Conservation (phyloP, 2,888 invertebrate species). For the Leptinotarsa haldemani region DNA sequence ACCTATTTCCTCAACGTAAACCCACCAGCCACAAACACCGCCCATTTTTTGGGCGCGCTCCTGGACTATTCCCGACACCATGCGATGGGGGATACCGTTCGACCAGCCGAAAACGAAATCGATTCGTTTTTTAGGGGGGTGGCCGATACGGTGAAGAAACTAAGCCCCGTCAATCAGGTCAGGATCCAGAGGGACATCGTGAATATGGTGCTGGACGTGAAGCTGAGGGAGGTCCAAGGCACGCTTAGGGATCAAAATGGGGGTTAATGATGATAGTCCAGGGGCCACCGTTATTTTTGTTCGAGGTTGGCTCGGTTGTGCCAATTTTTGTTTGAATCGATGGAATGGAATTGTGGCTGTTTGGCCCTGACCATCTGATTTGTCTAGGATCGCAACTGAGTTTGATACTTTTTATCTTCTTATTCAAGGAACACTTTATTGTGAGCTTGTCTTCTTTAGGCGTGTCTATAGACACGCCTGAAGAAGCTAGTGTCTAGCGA, state of each 20-base stretch:
- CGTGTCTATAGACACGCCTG: no score
- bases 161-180: constrained; percentile 45
- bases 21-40: constrained; percentile 19
- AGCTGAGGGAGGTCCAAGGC: constrained; percentile 42
- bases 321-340: no score
- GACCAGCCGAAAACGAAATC: constrained; percentile 37
- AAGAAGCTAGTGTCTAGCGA: no score
- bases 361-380: no score
- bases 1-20: constrained; percentile 26
- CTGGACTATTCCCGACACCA: constrained; percentile 11
- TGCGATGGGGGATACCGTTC: background rate
- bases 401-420: no score
- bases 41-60: constrained; percentile 38
- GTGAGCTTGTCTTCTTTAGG: no score
- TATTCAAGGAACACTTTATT: no score
- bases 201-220: constrained; percentile 46
- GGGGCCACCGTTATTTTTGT: background rate
- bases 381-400: no score
- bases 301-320: no score
- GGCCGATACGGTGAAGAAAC: constrained; percentile 46
- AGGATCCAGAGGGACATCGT: constrained; percentile 45
- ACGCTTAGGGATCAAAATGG: constrained; percentile 11
- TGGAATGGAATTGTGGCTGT: no score
- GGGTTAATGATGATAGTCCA: background rate
- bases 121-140: constrained; percentile 48